Evolutionary conservation across 1,140 invertebrate species (phyloP), one percentile per base, ranked within the genome.

Genomic region (Scylla paramamosain): DNA sequence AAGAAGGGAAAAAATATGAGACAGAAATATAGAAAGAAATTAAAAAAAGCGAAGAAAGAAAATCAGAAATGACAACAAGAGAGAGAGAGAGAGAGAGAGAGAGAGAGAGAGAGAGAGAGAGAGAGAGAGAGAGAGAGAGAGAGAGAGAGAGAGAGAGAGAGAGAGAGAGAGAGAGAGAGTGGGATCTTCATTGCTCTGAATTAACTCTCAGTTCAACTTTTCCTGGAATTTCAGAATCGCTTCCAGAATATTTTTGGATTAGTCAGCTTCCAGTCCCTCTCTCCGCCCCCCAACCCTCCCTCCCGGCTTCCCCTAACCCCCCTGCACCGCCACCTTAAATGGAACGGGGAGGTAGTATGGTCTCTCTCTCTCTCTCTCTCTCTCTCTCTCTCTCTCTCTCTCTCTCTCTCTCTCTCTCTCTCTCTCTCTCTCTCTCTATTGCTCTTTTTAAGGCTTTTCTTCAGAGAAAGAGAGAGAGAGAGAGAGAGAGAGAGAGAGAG

Each of bases 391-490:
- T 39, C 39, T 39, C 39, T 39, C 39, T 39, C 39, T 12, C 52
- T 59, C 52, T 59, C 52, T 59, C 52, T 59, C 52, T 59, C 52
- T 59, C 52, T 59, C 52, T 59, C 52, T 59, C 10, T 3, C 52
- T 59, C 52, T 59, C 59, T 67, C 59, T 67, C 59, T 67, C 8
- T 25, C 59, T 25, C 59, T 25, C 59, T 25, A 10, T 67, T 25
- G 10, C 59, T 25, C 25, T n/a, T n/a, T n/a, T n/a, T n/a, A 20
- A 77, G 67, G 20, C 7, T 14, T 59, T 59, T 59, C 16, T 20
- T 59, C 3, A n/a, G 67, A n/a, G 67, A 77, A 20, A 77, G 67
- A 77, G 67, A 77, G 67, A 77, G 86, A 88, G 86, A 88, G 86
- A 46, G 31, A 39, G 86, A 45, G 31, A 20, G n/a, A n/a, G n/a